Evolutionary conservation across 2,113 vertebrate genomes (phyloP).

Genomic region (Holacanthus passer): DNA sequence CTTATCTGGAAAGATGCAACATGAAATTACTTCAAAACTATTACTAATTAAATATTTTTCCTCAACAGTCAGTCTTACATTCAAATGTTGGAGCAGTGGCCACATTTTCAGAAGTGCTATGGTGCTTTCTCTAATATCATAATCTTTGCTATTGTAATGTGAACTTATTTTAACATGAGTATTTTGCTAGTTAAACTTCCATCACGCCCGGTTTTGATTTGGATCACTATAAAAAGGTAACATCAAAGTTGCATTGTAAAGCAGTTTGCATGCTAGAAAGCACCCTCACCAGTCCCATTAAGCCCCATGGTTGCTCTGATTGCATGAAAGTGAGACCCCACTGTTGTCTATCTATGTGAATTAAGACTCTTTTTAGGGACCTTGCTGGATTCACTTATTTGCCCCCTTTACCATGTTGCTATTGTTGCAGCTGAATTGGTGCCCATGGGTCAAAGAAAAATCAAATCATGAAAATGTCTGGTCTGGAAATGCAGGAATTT

Average conservation of each 20-base stretch:
- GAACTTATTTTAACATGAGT: neutral
- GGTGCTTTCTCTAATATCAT: too few species aligned
- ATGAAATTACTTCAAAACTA: slow-evolving; percentile 33
- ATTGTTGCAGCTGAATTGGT: neutral
- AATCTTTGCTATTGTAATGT: neutral
- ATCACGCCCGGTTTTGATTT: neutral
- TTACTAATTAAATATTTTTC: slow-evolving; percentile 11
- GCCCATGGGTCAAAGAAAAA: neutral
- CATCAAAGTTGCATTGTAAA: neutral
- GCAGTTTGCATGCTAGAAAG: neutral
- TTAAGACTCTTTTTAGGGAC: neutral
- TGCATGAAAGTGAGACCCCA: neutral
- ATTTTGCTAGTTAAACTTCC: neutral
- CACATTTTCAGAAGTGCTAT: neutral
- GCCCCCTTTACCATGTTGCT: neutral
- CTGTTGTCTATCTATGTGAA: neutral
- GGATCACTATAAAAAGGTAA: neutral
- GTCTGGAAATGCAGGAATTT: neutral
- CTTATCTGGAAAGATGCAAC: slow-evolving; percentile 11
- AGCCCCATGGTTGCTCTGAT: too few species aligned
- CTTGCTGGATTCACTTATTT: neutral
- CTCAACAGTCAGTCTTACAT: neutral
- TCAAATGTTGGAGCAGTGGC: neutral
- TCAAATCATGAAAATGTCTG: neutral
- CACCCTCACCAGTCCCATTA: neutral